phyloP scores from a whole-genome alignment of 2,888 invertebrate species.

The Eurois occulta region DNA sequence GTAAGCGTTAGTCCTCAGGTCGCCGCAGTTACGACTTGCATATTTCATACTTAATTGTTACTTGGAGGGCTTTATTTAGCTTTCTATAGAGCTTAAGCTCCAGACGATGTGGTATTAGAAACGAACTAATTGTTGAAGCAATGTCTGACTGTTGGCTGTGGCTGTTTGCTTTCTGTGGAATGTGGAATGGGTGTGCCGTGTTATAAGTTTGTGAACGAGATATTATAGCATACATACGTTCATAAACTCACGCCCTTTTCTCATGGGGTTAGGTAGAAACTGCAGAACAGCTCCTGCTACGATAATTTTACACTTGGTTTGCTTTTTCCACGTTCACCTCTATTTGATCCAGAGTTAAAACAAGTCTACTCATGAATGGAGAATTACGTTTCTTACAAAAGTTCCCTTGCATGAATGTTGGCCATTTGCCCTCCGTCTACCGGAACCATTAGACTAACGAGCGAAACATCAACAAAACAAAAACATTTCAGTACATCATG shows the following conservation, averaged over 20 bases:
- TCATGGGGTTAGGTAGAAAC: background rate
- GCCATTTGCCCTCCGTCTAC: constrained; percentile 41
- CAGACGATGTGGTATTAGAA: background rate
- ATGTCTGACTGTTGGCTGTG: background rate
- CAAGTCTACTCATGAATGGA: constrained; percentile 25
- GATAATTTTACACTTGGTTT: background rate
- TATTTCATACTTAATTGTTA: constrained; percentile 43
- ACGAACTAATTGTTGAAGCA: background rate
- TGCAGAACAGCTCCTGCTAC: background rate
- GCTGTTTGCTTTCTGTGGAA: constrained; percentile 1
- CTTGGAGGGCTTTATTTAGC: constrained; percentile 6
- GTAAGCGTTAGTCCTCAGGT: constrained; percentile 8
- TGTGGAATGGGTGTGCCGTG: background rate
- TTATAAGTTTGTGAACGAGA: background rate
- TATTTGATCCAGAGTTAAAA: background rate
- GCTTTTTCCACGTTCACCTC: background rate
- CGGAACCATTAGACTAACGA: constrained; percentile 24
- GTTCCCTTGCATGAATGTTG: constrained; percentile 6
- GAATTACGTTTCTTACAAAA: background rate
- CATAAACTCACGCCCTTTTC: background rate
- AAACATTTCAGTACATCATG: constrained; percentile 22
- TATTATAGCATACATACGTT: background rate
- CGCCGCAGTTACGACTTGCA: constrained; percentile 21
- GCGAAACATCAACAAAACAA: constrained; percentile 26
- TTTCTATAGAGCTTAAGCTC: background rate